Conservation (phyloP, 2,888 invertebrate species). For the Blastobasis adustella region DNA sequence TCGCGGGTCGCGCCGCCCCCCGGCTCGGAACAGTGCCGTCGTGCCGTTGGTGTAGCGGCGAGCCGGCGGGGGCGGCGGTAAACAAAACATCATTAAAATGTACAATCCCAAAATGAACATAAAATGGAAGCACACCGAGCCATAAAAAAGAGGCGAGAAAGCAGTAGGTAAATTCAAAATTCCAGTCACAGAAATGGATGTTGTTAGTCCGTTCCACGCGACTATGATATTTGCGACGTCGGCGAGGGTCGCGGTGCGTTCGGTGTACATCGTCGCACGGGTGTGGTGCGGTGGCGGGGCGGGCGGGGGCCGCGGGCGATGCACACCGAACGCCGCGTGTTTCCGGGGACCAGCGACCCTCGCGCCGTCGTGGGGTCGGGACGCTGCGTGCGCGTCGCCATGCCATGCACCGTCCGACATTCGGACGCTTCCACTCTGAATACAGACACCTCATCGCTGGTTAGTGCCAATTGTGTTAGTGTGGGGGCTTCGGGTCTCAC, state of each 20-base stretch:
- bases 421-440: constrained; percentile 35
- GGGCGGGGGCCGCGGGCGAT: no score
- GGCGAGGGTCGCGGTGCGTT: no score
- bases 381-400: constrained; percentile 15
- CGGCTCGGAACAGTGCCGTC: no score
- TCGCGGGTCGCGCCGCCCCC: no score
- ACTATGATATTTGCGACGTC: no score
- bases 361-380: background rate
- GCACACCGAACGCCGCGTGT: no score
- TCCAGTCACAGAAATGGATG: constrained; percentile 59
- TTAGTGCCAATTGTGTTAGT: constrained; percentile 18
- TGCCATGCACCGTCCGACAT: constrained; percentile 46
- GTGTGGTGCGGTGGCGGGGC: no score
- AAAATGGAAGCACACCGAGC: constrained; percentile 68
- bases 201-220: background rate
- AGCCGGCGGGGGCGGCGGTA: constrained; percentile 2
- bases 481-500: constrained; percentile 32
- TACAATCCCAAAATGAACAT: constrained; percentile 30
- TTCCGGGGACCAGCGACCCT: background rate
- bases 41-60: no score
- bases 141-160: constrained; percentile 64
- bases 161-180: constrained; percentile 63
- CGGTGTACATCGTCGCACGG: no score
- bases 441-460: constrained; percentile 39
- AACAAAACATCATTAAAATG: constrained; percentile 3